phyloP scores from a whole-genome alignment of 2,797 vertebrate species.

The Novumbra hubbsi region DNA sequence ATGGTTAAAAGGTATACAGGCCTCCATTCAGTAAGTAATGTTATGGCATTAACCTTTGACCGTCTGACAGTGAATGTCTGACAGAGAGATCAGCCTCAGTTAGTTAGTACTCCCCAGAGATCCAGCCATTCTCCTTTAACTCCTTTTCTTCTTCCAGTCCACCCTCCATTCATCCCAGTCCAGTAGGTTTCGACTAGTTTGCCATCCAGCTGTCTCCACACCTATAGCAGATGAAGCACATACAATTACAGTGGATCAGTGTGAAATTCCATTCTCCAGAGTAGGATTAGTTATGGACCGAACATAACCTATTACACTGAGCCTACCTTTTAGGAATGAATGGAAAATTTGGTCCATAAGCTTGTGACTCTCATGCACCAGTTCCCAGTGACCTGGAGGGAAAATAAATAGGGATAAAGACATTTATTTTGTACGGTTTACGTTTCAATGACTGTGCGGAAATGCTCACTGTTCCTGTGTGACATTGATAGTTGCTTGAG shows the following conservation, averaged over 20 bases:
- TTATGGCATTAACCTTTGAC: background rate
- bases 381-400: conserved; percentile 60
- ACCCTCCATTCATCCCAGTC: conserved; percentile 89
- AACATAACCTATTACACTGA: background rate
- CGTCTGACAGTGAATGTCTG: background rate
- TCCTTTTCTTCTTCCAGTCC: conserved; percentile 79
- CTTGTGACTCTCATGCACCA: conserved; percentile 67
- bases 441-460: background rate
- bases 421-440: background rate
- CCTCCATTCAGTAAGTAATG: too few relatives aligned
- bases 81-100: background rate
- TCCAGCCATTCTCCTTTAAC: conserved; percentile 49
- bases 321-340: conserved; percentile 69
- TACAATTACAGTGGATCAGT: background rate
- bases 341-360: conserved; percentile 63
- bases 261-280: background rate
- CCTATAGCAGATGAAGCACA: conserved; percentile 58
- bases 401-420: conserved; percentile 8
- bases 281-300: background rate
- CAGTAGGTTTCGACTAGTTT: conserved; percentile 76
- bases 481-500: conserved; percentile 26
- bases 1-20: too few relatives aligned
- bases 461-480: conserved; percentile 52
- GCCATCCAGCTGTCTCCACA: conserved; percentile 77
- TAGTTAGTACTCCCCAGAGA: background rate